A percentile compares a stretch with the other conserved stretches of the same genome.
These are phyloP conservation scores for Lophotis ruficrista DNA, from an alignment of 2,113 vertebrate species.

Conservation along the genomic window DNA sequence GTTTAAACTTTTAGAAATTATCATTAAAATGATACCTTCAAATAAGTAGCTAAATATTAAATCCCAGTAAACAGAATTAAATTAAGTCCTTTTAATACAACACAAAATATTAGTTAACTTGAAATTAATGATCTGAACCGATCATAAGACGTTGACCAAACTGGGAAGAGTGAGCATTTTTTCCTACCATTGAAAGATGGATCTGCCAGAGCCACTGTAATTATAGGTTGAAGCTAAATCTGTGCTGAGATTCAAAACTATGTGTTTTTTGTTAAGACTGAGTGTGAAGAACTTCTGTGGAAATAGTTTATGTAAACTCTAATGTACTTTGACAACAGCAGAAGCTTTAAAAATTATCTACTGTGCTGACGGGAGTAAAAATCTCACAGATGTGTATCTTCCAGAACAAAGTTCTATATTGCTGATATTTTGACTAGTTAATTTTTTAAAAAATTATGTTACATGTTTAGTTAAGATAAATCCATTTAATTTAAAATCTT, in stretches of 20 bases:
- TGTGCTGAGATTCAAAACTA: neutral
- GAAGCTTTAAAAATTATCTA: neutral
- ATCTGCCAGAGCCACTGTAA: neutral
- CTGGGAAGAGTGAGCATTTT: neutral
- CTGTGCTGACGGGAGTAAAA: neutral
- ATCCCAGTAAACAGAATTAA: neutral
- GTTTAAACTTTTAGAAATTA: neutral
- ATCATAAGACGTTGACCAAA: neutral
- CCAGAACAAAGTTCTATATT: neutral
- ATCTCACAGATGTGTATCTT: neutral
- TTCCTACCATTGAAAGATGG: neutral
- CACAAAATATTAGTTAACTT: neutral
- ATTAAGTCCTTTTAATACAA: neutral
- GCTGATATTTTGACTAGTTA: neutral
- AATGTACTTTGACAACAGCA: neutral
- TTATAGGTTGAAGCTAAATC: neutral
- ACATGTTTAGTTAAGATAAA: conserved; percentile 86
- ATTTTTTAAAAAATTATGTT: conserved; percentile 76
- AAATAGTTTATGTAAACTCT: neutral
- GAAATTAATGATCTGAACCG: neutral
- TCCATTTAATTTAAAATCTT: conserved; percentile 83
- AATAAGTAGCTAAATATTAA: neutral
- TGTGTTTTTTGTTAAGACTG: neutral
- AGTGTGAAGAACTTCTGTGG: neutral
- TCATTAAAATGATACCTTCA: neutral